Conservation (phyloP, 2,888 invertebrate genomes). For the Sipunculus nudus region DNA sequence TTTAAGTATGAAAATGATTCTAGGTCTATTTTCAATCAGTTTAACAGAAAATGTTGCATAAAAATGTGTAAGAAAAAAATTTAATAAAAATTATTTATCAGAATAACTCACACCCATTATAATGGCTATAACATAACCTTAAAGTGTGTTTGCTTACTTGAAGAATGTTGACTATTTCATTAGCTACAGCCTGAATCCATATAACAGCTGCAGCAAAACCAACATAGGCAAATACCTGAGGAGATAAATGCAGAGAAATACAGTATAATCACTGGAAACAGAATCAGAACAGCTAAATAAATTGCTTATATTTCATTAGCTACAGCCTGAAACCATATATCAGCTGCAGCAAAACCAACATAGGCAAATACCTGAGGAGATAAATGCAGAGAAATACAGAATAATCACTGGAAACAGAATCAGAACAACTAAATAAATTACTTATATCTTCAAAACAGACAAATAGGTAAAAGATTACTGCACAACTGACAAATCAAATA, state of each 20-base stretch:
- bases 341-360: conserved; percentile 71
- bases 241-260: conserved; percentile 9
- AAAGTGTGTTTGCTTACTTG: conserved; percentile 56
- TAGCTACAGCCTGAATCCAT: conserved; percentile 73
- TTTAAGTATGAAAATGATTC: no score
- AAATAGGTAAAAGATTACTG: no score
- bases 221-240: conserved; percentile 69
- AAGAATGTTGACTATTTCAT: conserved; percentile 72
- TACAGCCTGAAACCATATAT: conserved; percentile 66
- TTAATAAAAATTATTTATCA: no score
- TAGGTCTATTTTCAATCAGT: no score
- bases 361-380: conserved; percentile 68
- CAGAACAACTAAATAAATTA: no score
- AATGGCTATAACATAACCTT: no score
- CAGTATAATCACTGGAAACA: not conserved
- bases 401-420: not conserved
- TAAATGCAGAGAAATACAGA: not conserved
- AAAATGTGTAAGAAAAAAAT: no score
- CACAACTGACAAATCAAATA: no score
- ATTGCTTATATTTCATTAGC: not conserved
- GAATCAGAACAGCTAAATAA: not conserved
- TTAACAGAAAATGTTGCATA: no score
- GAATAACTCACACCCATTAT: no score
- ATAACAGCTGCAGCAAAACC: conserved; percentile 72
- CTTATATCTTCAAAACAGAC: no score